These are phyloP conservation scores for Teinopalpus imperialis DNA, from an alignment of 2,888 invertebrate genomes.

Conservation along the genomic window DNA sequence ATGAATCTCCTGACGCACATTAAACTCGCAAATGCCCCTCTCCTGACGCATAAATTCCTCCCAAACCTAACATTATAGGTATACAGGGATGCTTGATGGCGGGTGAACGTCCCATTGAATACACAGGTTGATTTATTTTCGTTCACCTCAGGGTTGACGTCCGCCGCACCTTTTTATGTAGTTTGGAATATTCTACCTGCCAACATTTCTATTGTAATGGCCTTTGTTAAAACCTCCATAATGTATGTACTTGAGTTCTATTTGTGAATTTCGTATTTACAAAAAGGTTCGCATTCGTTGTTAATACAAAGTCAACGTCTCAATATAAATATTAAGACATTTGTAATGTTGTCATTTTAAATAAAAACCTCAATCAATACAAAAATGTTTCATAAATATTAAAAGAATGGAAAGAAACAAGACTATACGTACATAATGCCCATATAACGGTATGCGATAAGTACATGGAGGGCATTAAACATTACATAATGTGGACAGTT, in stretches of 20 bases:
- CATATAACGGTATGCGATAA: slow-evolving; percentile 18
- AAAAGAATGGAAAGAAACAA: not conserved
- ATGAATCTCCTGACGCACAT: slow-evolving; percentile 12
- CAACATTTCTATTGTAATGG: slow-evolving; percentile 22
- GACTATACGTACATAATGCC: not conserved
- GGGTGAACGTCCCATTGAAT: slow-evolving; percentile 61
- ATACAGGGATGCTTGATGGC: slow-evolving; percentile 44
- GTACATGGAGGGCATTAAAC: slow-evolving; percentile 23
- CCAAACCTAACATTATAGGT: slow-evolving; percentile 24
- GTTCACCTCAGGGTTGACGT: slow-evolving; percentile 42
- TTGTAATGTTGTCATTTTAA: not conserved
- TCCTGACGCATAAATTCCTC: slow-evolving; percentile 32
- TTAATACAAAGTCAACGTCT: too few species aligned
- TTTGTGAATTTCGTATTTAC: not conserved
- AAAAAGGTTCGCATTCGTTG: not conserved
- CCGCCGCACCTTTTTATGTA: slow-evolving; percentile 24
- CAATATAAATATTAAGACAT: not conserved
- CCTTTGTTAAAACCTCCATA: slow-evolving; percentile 11
- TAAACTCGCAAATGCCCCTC: slow-evolving; percentile 24
- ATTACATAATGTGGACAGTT: slow-evolving; percentile 44
- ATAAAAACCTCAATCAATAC: not conserved
- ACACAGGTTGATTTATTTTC: slow-evolving; percentile 60
- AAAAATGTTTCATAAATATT: not conserved
- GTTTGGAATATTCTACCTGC: slow-evolving; percentile 25
- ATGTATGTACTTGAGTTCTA: slow-evolving; percentile 3